phyloP scores from a whole-genome alignment of 1,140 invertebrate species.

The Bicyclus anynana region DNA sequence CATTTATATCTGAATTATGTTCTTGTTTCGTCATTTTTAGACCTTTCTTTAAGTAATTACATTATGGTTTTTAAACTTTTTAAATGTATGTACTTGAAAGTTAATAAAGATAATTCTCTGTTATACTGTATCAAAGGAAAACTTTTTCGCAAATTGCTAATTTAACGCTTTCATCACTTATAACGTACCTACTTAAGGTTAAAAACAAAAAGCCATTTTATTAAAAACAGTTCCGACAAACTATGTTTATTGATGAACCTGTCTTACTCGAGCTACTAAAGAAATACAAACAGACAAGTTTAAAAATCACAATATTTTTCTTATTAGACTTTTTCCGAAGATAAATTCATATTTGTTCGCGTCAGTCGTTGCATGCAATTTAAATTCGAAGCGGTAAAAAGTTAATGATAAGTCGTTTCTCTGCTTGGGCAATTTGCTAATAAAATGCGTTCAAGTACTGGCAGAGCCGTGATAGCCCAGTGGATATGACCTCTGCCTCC shows the following conservation, averaged over 20 bases:
- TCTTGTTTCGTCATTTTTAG: too few species aligned
- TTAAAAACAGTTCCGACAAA: not conserved
- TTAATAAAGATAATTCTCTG: too few species aligned
- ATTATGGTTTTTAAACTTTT: too few species aligned
- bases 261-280: not conserved
- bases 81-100: too few species aligned
- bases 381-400: constrained; percentile 27
- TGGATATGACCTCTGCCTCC: too few species aligned
- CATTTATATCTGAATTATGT: too few species aligned
- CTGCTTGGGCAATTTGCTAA: constrained; percentile 29
- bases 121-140: too few species aligned
- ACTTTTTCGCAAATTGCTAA: not conserved
- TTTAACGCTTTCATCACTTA: not conserved
- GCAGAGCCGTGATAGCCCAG: constrained; percentile 20
- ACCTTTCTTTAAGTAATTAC: too few species aligned
- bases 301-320: not conserved
- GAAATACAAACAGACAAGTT: not conserved
- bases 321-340: constrained; percentile 1
- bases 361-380: constrained; percentile 24
- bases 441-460: constrained; percentile 13
- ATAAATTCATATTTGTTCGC: constrained; percentile 18
- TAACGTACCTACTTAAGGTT: not conserved
- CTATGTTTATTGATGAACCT: not conserved
- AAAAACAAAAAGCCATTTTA: not conserved
- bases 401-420: constrained; percentile 34